Base-by-base conservation (phyloP, 2,113 vertebrate genomes). In the Formicarius rufipectus region DNA sequence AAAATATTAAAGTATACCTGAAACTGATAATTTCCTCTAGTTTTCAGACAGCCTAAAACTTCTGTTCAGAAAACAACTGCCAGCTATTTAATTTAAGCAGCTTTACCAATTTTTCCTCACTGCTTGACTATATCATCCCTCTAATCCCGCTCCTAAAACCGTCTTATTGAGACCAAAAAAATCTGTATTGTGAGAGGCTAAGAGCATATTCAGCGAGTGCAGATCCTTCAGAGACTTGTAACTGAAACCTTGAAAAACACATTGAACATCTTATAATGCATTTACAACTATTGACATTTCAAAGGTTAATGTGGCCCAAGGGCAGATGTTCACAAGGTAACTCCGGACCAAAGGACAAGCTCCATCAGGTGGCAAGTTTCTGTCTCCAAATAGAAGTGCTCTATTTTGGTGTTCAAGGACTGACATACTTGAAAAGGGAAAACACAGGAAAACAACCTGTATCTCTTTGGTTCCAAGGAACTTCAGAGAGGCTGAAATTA, bases 221-320 rank as follows among this genome's bases (percentile, higher is more conserved):
- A 76, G 40, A 56, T 52, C 47, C 89, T 68, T 84, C 35, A 55
- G 60, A 77, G 25, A 59, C 39, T 62, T 55, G 74, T 87, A 81
- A 59, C 40, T 50, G 28, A 91, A 91, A 75, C 30, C 27, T 72
- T 78, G 39, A 30, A 56, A 89, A 93, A 6, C 4, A 14, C 39
- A 12, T 10, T 58, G 24, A 89, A 71, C 19, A 16, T 7, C 39
- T 44, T 66, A 10, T 4, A 60, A 33, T 14, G 10, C 12, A 24
- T 91, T 91, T 82, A 82, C 63, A 91, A 7, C 84, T 85, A 16
- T 44, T 96, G 90, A 71, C 79, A 77, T 92, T 88, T 71, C 67
- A 88, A 86, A 90, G 72, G 50, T 80, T 66, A 88, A 53, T 22
- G 20, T 80, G 76, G 37, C 75, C 59, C 45, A 53, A 0, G 2